Base-by-base conservation (phyloP, 2,797 vertebrate genomes). In the Danionella dracula region DNA sequence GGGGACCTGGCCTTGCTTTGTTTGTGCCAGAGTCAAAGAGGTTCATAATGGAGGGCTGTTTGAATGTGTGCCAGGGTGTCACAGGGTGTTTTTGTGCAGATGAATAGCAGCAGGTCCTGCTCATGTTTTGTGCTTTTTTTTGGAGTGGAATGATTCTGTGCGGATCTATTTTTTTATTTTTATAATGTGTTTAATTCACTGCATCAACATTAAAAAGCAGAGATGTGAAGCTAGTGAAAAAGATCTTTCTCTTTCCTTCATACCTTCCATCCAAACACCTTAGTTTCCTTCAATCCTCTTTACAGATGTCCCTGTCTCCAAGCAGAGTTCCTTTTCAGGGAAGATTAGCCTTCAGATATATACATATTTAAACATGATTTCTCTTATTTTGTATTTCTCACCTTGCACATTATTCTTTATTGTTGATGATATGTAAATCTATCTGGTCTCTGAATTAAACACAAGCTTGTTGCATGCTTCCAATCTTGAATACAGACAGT, bases 21-120 rank as follows among this genome's bases (percentile, higher is more conserved):
- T 68, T 63, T 59, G 41, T 34, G 44, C 63, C 29, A 4, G 21
- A 51, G 55, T 72, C 50, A 55, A 55, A 55, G 58, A 54, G 62
- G 59, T 68, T 60, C 32, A 61, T 66, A 57, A 62, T 70, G 12
- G 66, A 70, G 72, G 61, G 11, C 48, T 45, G 50, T 77, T 77
- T 77, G 63, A 72, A 68, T 41, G 11, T 23, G 15, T 49, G 70
- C 58, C 72, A 70, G 23, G 23, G 9, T 40, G 21, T 64, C 49
- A 55, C 42, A n/a, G n/a, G n/a, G n/a, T n/a, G n/a, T 38, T 62
- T 35, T 56, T 46, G 23, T 21, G 4, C 19, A 23, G 49, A 70
- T 35, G 12, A 41, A 41, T 10, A 41, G 45, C 40, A 55, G 40
- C 37, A 17, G 46, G 35, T 31, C 42, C n/a, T 15, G 32, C 49